These are phyloP conservation scores for Pseudopodoces humilis DNA, from an alignment of 2,113 vertebrate genomes.

Conservation along the genomic window DNA sequence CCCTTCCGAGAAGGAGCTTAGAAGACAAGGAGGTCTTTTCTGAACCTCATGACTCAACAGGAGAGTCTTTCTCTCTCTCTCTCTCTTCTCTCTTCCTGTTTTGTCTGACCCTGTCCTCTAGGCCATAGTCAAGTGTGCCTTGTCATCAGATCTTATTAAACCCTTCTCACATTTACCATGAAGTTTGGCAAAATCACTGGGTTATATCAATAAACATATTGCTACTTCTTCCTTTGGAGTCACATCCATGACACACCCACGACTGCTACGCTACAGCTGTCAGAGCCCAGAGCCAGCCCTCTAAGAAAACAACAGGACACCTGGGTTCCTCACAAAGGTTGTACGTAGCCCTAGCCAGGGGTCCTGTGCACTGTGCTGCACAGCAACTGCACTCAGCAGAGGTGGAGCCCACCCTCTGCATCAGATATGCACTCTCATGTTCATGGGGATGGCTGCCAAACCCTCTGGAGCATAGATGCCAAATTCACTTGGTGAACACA, in stretches of 20 bases:
- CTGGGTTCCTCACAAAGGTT: background rate
- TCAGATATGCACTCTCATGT: background rate
- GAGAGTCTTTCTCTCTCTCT: background rate
- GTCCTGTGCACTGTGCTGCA: background rate
- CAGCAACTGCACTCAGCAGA: background rate
- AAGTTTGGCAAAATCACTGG: background rate
- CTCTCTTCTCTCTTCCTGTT: no score
- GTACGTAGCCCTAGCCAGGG: background rate
- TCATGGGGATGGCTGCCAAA: background rate
- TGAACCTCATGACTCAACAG: background rate
- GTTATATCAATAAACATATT: background rate
- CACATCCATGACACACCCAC: background rate
- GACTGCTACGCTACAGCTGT: accelerated
- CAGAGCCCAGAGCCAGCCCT: background rate
- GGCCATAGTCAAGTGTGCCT: background rate
- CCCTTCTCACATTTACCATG: background rate
- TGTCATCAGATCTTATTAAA: background rate
- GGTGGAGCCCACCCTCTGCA: background rate
- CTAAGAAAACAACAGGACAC: background rate
- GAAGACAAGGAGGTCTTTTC: background rate
- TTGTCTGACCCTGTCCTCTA: background rate
- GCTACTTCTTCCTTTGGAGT: background rate
- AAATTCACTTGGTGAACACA: background rate
- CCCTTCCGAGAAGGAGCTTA: background rate
- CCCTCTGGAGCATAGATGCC: background rate